Evolutionary conservation across 2,113 vertebrate species (phyloP).

Genomic region (Collichthys lucidus): DNA sequence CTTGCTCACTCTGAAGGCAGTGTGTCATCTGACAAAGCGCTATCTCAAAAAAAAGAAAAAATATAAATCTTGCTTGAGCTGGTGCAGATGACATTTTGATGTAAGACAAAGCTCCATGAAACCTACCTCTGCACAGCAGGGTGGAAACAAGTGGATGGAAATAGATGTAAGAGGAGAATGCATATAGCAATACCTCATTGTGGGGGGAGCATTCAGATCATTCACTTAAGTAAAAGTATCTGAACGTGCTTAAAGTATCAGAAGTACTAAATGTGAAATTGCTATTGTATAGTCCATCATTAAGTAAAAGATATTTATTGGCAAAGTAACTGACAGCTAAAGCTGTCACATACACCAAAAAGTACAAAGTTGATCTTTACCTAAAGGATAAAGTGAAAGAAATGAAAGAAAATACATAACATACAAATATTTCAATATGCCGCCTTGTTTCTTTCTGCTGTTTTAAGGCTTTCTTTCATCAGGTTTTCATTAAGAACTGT

Average conservation of each 20-base stretch:
- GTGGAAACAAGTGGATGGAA: slow-evolving; percentile 4
- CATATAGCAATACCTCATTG: not conserved
- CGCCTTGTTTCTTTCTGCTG: too few relatives aligned
- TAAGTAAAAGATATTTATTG: too few relatives aligned
- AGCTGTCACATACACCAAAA: too few relatives aligned
- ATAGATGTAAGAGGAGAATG: not conserved
- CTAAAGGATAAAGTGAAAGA: too few relatives aligned
- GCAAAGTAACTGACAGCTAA: too few relatives aligned
- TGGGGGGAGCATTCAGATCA: not conserved
- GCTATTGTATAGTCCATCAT: not conserved
- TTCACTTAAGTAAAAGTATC: not conserved
- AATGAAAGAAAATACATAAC: too few relatives aligned
- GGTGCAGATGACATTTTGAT: slow-evolving; percentile 18
- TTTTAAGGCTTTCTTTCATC: not conserved
- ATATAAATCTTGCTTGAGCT: not conserved
- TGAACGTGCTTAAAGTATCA: not conserved
- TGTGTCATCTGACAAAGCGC: slow-evolving; percentile 23
- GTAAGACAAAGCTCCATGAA: slow-evolving; percentile 2
- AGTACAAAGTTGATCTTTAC: too few relatives aligned
- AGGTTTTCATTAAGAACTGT: not conserved
- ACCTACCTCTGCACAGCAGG: not conserved
- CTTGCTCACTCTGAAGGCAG: slow-evolving; percentile 26
- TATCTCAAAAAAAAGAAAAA: slow-evolving; percentile 1
- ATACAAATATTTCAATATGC: too few relatives aligned
- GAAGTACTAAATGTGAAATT: not conserved